Conservation (phyloP, 2,888 invertebrate genomes). For the Himalopsyche japonica region DNA sequence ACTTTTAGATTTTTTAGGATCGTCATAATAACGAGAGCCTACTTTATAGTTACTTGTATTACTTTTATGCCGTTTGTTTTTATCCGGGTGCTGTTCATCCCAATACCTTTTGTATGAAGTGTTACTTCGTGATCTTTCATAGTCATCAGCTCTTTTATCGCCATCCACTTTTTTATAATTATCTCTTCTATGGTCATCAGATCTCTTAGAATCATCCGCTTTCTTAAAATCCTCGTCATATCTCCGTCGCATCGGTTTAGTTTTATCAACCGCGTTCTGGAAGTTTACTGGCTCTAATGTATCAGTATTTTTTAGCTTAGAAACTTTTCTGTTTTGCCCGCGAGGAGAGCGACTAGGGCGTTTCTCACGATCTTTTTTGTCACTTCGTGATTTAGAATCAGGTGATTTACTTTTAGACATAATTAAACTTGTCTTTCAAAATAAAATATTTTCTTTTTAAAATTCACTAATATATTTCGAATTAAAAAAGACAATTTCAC, state of each 20-base stretch:
- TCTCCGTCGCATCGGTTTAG: background rate
- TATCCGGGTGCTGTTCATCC: constrained; percentile 10
- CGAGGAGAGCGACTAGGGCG: background rate
- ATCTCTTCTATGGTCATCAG: too few species aligned
- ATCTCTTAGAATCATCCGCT: too few species aligned
- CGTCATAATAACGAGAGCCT: constrained; percentile 41
- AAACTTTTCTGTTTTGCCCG: background rate
- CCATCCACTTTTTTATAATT: too few species aligned
- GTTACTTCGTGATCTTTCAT: background rate
- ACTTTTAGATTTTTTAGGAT: constrained; percentile 7
- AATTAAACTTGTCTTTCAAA: background rate
- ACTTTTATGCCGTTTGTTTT: background rate
- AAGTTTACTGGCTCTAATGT: background rate
- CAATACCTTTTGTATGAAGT: constrained; percentile 31
- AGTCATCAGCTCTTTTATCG: background rate
- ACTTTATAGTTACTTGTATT: constrained; percentile 29
- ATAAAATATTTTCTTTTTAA: too few species aligned
- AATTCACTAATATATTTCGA: too few species aligned
- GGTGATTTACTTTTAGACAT: background rate
- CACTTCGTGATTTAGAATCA: background rate
- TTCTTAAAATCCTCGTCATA: background rate
- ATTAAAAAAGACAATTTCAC: too few species aligned
- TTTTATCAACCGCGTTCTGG: background rate
- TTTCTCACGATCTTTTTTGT: background rate
- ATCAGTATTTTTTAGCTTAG: background rate